Conservation (phyloP, 2,888 invertebrate species). For the Toxonevra muliebris region DNA sequence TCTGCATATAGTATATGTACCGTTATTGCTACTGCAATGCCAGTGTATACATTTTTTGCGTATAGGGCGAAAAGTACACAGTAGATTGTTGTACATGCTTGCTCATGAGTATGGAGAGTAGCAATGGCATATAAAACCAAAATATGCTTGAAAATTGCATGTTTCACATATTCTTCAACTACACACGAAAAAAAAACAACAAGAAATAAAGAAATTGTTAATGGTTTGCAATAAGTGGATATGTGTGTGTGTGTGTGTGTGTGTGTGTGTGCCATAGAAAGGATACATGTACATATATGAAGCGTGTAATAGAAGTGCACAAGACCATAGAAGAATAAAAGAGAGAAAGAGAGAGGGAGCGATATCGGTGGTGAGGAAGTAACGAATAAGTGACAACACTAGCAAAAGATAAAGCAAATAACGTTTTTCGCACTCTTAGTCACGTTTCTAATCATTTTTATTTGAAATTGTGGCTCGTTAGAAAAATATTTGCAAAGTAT, state of each 20-base stretch:
- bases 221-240: slow-evolving; percentile 7
- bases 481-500: slow-evolving; percentile 40
- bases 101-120: too few species aligned
- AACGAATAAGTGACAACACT: slow-evolving; percentile 38
- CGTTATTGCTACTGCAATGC: too few species aligned
- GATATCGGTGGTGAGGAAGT: too few species aligned
- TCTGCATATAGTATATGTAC: too few species aligned
- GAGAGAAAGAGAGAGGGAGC: slow-evolving; percentile 34
- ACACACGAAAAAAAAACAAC: neutral
- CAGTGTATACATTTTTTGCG: too few species aligned
- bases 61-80: too few species aligned
- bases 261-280: neutral
- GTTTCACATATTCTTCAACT: slow-evolving; percentile 14
- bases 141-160: slow-evolving; percentile 31
- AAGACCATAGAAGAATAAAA: neutral
- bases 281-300: neutral
- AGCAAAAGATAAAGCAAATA: slow-evolving; percentile 41
- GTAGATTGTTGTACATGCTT: too few species aligned
- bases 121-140: slow-evolving; percentile 20
- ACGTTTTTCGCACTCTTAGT: slow-evolving; percentile 57
- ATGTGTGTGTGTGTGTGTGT: neutral
- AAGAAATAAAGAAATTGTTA: slow-evolving; percentile 26
- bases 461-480: slow-evolving; percentile 54
- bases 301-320: neutral
- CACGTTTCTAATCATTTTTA: slow-evolving; percentile 62